phyloP scores from a whole-genome alignment of 2,888 invertebrate species.

The Drosophila kuntzei region DNA sequence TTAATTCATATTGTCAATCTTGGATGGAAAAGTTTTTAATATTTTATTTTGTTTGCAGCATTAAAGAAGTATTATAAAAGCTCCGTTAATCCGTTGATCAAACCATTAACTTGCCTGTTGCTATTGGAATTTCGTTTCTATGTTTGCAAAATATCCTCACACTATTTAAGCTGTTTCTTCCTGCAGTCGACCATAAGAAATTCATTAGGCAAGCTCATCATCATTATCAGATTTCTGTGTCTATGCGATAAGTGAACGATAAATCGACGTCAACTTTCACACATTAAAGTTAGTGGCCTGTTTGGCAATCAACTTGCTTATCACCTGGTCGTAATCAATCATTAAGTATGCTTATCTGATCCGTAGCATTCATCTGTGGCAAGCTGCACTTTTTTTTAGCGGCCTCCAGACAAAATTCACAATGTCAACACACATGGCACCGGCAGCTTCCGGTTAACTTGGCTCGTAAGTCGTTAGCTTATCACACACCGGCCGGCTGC shows the following conservation, averaged over 20 bases:
- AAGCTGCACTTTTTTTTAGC: conserved; percentile 38
- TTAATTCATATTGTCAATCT: neutral
- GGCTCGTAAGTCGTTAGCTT: conserved; percentile 48
- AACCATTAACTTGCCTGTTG: conserved; percentile 1
- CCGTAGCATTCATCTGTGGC: conserved; percentile 18
- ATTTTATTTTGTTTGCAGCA: neutral
- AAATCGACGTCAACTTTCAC: conserved; percentile 47
- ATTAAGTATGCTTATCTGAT: conserved; percentile 58
- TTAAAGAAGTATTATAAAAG: neutral
- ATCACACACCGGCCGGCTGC: conserved; percentile 44
- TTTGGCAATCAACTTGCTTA: conserved; percentile 54
- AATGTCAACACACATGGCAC: conserved; percentile 49
- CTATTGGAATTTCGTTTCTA: neutral
- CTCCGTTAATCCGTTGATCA: neutral
- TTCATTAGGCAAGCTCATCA: conserved; percentile 46
- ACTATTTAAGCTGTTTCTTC: neutral
- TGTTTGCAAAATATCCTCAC: conserved; percentile 22
- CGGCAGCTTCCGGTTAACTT: conserved; percentile 56
- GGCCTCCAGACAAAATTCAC: conserved; percentile 18
- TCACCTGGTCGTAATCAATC: conserved; percentile 57
- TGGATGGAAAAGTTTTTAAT: too few species aligned
- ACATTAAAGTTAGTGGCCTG: conserved; percentile 35
- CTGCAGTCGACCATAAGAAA: conserved; percentile 20
- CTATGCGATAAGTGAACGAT: conserved; percentile 43
- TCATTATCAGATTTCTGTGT: conserved; percentile 30